A percentile compares a stretch with the other conserved stretches of the same genome.
Conservation (phyloP, 2,888 invertebrate genomes). For the Drosophila nigricruria region DNA sequence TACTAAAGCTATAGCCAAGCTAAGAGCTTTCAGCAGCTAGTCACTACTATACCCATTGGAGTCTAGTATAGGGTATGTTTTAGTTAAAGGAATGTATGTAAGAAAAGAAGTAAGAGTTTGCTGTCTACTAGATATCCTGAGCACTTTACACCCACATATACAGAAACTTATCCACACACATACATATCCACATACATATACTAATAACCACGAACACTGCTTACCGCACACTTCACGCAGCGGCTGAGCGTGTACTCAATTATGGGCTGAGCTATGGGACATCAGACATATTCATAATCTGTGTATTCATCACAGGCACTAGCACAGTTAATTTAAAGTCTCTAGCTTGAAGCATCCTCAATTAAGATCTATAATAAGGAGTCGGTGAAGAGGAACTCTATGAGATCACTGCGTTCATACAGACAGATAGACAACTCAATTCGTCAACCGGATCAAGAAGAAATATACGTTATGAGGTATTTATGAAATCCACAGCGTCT, state of each 20-base stretch:
- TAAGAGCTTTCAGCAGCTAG: not conserved
- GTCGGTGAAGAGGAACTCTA: not conserved
- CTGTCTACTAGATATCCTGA: not conserved
- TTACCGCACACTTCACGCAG: not conserved
- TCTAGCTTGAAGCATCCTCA: too few relatives aligned
- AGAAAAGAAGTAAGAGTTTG: not conserved
- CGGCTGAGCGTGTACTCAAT: not conserved
- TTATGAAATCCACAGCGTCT: too few relatives aligned
- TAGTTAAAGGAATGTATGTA: not conserved
- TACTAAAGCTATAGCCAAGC: not conserved
- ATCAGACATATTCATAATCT: not conserved
- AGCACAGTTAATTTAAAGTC: too few relatives aligned
- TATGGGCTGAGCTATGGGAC: not conserved
- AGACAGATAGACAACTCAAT: too few relatives aligned
- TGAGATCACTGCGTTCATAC: not conserved
- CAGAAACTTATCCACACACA: not conserved
- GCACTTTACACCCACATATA: not conserved
- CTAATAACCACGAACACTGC: not conserved
- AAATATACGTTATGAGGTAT: too few relatives aligned
- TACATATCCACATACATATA: not conserved
- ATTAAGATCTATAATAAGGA: too few relatives aligned
- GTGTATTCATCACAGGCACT: not conserved
- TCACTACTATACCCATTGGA: not conserved
- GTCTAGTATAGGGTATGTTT: not conserved
- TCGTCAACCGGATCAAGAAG: too few relatives aligned